phyloP scores from a whole-genome alignment of 2,888 invertebrate genomes.

The Drosophila birchii region DNA sequence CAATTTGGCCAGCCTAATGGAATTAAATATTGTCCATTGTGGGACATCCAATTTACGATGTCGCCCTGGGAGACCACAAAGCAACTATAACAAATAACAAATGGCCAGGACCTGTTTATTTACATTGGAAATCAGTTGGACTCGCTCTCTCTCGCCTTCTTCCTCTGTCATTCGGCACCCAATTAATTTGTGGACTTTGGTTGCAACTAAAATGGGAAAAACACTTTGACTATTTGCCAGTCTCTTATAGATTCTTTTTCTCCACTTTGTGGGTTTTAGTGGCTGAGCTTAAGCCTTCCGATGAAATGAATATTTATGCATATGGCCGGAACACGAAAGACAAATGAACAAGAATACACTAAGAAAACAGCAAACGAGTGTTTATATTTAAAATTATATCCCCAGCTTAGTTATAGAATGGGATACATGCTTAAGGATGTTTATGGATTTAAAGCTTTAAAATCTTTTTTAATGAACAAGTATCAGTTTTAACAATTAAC shows the following conservation, averaged over 20 bases:
- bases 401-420: background rate
- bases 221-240: constrained; percentile 29
- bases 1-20: constrained; percentile 57
- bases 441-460: too few relatives aligned
- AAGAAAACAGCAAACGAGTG: background rate
- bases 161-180: constrained; percentile 2
- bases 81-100: constrained; percentile 38
- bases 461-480: too few relatives aligned
- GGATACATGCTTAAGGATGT: background rate
- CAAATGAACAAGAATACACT: background rate
- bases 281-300: constrained; percentile 12
- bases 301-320: constrained; percentile 31
- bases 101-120: constrained; percentile 38
- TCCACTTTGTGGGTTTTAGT: constrained; percentile 37
- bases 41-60: constrained; percentile 43
- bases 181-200: constrained; percentile 37
- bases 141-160: background rate
- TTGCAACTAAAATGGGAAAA: constrained; percentile 26
- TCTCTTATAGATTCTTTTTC: constrained; percentile 31
- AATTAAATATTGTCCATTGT: constrained; percentile 56
- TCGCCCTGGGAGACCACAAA: constrained; percentile 36
- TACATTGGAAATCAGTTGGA: constrained; percentile 44
- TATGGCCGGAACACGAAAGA: constrained; percentile 10
- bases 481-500: background rate
- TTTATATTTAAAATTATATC: too few relatives aligned